Evolutionary conservation across 1,140 invertebrate genomes (phyloP).

Genomic region (Heliothis subflexa): DNA sequence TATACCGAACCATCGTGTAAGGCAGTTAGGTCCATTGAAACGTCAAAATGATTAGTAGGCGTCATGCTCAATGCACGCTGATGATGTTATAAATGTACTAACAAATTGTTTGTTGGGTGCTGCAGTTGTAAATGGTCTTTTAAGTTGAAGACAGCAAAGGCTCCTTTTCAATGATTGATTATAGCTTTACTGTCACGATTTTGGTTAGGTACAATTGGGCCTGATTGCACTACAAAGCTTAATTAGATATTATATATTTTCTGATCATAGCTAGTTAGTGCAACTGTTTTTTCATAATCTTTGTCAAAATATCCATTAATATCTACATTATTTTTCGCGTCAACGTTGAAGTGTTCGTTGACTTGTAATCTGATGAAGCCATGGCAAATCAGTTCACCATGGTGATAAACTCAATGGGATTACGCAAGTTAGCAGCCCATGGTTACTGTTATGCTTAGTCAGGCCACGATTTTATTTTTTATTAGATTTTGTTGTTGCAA

Average conservation of each 20-base stretch:
- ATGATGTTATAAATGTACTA: conserved; percentile 40
- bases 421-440: conserved; percentile 68
- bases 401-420: conserved; percentile 53
- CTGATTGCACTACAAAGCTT: neutral
- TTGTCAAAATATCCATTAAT: neutral
- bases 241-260: neutral
- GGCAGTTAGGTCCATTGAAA: conserved; percentile 33
- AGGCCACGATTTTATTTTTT: conserved; percentile 66
- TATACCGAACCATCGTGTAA: conserved; percentile 67
- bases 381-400: conserved; percentile 48
- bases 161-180: neutral
- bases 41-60: conserved; percentile 26
- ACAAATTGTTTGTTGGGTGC: conserved; percentile 55
- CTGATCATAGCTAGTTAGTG: neutral
- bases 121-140: neutral
- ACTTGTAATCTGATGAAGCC: conserved; percentile 33
- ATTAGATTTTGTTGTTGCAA: conserved; percentile 22
- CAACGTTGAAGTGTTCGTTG: conserved; percentile 10
- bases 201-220: no score
- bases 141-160: neutral
- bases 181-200: neutral
- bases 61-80: conserved; percentile 38
- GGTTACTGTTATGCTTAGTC: conserved; percentile 51
- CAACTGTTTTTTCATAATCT: neutral
- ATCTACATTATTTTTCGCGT: neutral